These are phyloP conservation scores for Sarcophaga variegata DNA, from an alignment of 2,888 invertebrate genomes.

Conservation along the genomic window DNA sequence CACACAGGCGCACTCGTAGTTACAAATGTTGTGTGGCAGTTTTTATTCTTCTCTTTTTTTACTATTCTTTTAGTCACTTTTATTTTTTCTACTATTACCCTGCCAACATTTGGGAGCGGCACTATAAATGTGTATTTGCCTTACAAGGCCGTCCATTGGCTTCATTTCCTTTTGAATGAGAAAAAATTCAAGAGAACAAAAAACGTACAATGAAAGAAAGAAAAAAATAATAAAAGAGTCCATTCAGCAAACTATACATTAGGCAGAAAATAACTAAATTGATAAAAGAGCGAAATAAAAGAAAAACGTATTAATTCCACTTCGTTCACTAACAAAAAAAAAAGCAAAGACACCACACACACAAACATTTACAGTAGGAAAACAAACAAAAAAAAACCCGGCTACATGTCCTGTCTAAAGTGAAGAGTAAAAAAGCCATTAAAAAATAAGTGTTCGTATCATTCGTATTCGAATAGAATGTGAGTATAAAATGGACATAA, in stretches of 20 bases:
- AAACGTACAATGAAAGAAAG: conserved; percentile 6
- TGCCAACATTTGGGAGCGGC: conserved; percentile 63
- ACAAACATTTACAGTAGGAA: background rate
- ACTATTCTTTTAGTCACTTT: conserved; percentile 23
- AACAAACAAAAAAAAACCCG: background rate
- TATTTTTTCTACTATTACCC: conserved; percentile 39
- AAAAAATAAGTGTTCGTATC: background rate
- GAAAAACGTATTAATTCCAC: conserved; percentile 8
- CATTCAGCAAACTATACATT: conserved; percentile 26
- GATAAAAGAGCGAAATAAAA: conserved; percentile 6
- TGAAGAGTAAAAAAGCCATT: background rate
- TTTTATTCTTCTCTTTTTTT: conserved; percentile 59
- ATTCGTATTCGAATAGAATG: background rate
- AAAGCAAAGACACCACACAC: background rate
- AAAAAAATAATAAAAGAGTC: background rate
- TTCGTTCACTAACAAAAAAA: background rate
- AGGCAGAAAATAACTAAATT: background rate
- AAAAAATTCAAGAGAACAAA: conserved; percentile 33
- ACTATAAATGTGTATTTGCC: conserved; percentile 39
- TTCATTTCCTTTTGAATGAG: conserved; percentile 32
- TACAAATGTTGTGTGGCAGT: conserved; percentile 42
- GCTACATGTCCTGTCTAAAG: background rate
- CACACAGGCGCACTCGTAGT: background rate
- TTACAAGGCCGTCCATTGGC: conserved; percentile 59
- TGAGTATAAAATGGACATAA: background rate